These are phyloP conservation scores for Rhegmatorhina hoffmannsi DNA, from an alignment of 2,113 vertebrate genomes.

Conservation along the genomic window DNA sequence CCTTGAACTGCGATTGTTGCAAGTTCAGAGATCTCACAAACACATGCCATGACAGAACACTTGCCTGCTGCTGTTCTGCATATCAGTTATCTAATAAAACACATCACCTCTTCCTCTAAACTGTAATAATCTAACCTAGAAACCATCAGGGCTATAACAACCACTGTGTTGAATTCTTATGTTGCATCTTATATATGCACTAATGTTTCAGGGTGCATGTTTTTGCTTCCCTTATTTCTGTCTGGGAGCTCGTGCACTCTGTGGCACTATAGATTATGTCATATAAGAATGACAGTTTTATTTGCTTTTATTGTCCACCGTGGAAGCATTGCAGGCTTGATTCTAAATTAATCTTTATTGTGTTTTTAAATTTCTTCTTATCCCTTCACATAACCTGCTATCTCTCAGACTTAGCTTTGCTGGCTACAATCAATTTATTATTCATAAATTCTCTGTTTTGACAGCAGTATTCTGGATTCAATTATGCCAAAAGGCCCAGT, in stretches of 20 bases:
- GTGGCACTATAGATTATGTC: constrained; percentile 33
- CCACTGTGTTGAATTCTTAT: not conserved
- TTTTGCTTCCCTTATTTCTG: not conserved
- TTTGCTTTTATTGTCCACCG: constrained; percentile 42
- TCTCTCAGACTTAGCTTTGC: constrained; percentile 57
- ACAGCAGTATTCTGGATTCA: constrained; percentile 75
- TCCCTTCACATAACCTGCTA: constrained; percentile 37
- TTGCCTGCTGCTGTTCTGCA: not conserved
- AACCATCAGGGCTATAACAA: not conserved
- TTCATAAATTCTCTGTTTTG: constrained; percentile 79
- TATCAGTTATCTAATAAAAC: not conserved
- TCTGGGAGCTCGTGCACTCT: not conserved
- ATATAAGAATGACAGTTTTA: constrained; percentile 44
- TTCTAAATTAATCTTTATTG: constrained; percentile 61
- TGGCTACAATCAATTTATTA: constrained; percentile 72
- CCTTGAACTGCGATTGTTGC: not conserved
- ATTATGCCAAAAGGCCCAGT: constrained; percentile 70
- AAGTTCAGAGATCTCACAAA: not conserved
- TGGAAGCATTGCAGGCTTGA: constrained; percentile 20
- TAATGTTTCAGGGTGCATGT: rapidly evolving
- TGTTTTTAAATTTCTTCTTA: constrained; percentile 56
- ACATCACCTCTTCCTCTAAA: not conserved
- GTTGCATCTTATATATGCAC: not conserved
- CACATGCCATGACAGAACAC: not conserved
- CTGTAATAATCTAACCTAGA: not conserved